Base-by-base conservation (phyloP, 2,797 vertebrate genomes). In the Gobionotothen gibberifrons region DNA sequence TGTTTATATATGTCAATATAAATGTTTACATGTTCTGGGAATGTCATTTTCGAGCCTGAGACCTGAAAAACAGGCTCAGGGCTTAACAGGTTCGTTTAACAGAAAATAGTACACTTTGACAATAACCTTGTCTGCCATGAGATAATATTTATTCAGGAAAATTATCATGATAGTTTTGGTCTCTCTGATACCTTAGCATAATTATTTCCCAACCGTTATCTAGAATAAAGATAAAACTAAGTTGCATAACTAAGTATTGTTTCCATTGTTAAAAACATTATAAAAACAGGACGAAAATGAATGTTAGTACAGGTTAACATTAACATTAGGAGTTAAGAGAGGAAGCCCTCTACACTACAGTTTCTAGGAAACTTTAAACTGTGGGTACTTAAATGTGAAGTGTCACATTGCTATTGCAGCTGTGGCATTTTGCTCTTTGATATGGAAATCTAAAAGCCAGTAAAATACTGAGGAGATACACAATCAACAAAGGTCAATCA, bases 281-380 rank as follows among this genome's bases (percentile, higher is more conserved):
- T 70, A 19, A 63, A 21, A 67, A 57, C 21, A 19, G 43, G 52
- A 43, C 3, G 5, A 68, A 7, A 57, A 62, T 72, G 49, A 60
- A 62, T 74, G 32, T 78, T 64, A 65, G 48, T 13, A 9, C 19
- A 40, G 29, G 62, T 74, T 60, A 55, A 61, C 79, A 89, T 84
- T 65, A 83, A 52, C 59, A 54, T 59, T 51, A n/a, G 58, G 49
- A 46, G 9, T 63, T 66, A 26, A 29, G 36, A 58, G 72, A 72
- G 42, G 71, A 74, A 66, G 61, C 67, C 1, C 9, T 64, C 68
- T 26, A 46, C 21, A 8, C 14, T 36, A 5, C 56, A 19, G n/a
- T 71, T 78, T 81, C 66, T 60, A 42, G 44, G 39, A 74, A 76
- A 71, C 59, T 1, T 19, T 70, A 36, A 44, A 44, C 3, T 55